Conservation (phyloP, 2,113 vertebrate species). For the Petroica traversi region DNA sequence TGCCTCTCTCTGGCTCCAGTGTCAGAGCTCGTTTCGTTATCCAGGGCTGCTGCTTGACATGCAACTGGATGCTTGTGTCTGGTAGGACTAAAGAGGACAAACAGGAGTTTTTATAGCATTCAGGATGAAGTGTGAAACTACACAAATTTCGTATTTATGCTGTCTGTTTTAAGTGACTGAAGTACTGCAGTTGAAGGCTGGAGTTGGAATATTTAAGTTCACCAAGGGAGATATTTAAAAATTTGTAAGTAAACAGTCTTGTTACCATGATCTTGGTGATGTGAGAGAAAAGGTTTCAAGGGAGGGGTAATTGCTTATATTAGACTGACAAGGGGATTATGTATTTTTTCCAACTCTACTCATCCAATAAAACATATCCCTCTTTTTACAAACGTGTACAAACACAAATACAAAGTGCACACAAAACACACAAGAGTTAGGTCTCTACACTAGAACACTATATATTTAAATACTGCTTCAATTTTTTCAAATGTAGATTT, state of each 20-base stretch:
- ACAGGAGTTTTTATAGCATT: background rate
- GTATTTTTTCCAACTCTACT: background rate
- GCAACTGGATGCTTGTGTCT: slow-evolving; percentile 12
- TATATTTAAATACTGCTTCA: background rate
- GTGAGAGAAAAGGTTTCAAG: background rate
- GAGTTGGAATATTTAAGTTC: background rate
- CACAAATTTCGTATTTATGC: background rate
- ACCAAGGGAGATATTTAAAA: background rate
- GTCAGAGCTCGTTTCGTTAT: slow-evolving; percentile 31
- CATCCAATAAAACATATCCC: background rate
- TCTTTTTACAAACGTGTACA: background rate
- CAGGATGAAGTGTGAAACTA: background rate
- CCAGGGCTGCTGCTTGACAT: background rate
- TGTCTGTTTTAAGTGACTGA: background rate
- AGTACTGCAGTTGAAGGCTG: background rate
- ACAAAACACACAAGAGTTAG: background rate
- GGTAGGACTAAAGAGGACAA: background rate
- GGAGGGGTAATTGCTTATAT: background rate
- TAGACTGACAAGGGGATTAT: background rate
- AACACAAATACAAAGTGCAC: background rate
- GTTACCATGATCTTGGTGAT: background rate
- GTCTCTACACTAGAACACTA: background rate
- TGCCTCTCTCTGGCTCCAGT: background rate
- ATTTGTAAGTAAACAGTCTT: background rate
- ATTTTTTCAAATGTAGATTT: background rate